phyloP scores from a whole-genome alignment of 2,113 vertebrate species.

The Natator depressus region DNA sequence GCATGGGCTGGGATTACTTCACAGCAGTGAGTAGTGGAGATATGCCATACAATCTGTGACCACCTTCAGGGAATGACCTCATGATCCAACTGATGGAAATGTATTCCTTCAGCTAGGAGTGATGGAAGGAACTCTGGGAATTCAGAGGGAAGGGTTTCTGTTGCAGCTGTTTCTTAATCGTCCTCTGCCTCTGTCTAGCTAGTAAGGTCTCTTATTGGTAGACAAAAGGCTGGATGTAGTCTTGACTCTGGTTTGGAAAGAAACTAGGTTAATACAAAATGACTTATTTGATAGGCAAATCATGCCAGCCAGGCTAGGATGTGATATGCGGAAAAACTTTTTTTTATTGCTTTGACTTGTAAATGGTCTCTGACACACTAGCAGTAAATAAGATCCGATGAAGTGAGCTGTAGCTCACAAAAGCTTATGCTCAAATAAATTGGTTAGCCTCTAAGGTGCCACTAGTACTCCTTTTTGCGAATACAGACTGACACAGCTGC shows the following conservation, averaged over 20 bases:
- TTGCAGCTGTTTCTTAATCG: neutral
- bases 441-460: too few relatives aligned
- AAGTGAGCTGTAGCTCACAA: too few relatives aligned
- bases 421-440: too few relatives aligned
- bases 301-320: neutral
- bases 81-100: neutral
- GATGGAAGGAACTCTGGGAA: neutral
- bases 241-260: neutral
- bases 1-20: neutral
- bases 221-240: neutral
- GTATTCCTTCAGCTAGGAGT: neutral
- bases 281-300: neutral
- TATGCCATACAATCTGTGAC: neutral
- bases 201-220: accelerated
- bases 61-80: neutral
- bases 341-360: slow-evolving; percentile 47
- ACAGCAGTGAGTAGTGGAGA: neutral
- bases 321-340: neutral
- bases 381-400: neutral
- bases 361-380: slow-evolving; percentile 45
- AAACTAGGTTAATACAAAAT: neutral
- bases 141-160: neutral
- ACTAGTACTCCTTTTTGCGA: too few relatives aligned
- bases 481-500: too few relatives aligned
- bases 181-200: neutral